Conservation (phyloP, 2,888 invertebrate species). For the Auanema freiburgensis region DNA sequence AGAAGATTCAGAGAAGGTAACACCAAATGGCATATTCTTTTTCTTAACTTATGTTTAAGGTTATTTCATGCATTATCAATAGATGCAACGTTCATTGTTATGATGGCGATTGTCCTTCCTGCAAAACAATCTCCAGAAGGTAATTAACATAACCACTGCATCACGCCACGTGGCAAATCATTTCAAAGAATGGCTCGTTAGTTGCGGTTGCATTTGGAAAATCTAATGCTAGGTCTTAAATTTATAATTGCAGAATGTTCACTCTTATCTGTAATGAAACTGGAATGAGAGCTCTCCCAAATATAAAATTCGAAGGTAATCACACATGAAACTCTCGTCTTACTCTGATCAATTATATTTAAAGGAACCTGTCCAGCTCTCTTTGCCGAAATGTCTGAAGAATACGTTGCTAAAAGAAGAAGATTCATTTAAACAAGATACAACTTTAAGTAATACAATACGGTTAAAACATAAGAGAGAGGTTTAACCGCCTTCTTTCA, state of each 20-base stretch:
- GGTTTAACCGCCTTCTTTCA: too few species aligned
- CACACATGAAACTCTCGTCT: background rate
- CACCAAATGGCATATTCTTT: too few species aligned
- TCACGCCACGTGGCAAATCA: background rate
- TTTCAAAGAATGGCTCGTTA: background rate
- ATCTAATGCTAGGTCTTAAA: background rate
- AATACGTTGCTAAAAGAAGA: slow-evolving; percentile 36
- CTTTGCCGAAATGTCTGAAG: slow-evolving; percentile 41
- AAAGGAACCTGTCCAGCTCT: slow-evolving; percentile 39
- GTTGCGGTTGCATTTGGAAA: background rate
- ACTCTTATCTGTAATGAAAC: slow-evolving; percentile 32
- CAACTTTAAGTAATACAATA: too few species aligned
- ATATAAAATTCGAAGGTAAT: slow-evolving; percentile 30
- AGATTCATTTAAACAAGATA: slow-evolving; percentile 3
- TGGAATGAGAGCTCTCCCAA: slow-evolving; percentile 28
- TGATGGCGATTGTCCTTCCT: slow-evolving; percentile 48
- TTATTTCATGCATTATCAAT: slow-evolving; percentile 37
- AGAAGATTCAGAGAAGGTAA: slow-evolving; percentile 29
- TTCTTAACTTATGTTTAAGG: slow-evolving; percentile 22
- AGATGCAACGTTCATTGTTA: slow-evolving; percentile 49
- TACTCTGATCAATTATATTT: slow-evolving; percentile 1
- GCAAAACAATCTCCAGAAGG: slow-evolving; percentile 37
- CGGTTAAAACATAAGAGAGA: too few species aligned
- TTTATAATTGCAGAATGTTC: slow-evolving; percentile 27
- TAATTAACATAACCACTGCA: background rate